A percentile compares a stretch with the other conserved stretches of the same genome.
Conservation (phyloP, 2,888 invertebrate genomes). For the Eupithecia inturbata region DNA sequence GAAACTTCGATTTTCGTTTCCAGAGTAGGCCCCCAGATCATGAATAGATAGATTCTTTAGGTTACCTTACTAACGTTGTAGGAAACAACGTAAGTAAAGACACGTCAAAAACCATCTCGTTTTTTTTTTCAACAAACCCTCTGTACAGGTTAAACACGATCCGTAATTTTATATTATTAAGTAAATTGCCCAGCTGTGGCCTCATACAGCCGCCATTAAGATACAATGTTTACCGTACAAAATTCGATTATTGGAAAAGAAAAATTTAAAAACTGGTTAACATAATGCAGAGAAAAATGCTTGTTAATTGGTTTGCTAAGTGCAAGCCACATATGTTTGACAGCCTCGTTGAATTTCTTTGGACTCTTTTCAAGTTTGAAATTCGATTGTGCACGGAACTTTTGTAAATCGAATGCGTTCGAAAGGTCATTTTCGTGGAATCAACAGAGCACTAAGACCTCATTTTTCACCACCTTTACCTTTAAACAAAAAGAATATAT, state of each 20-base stretch:
- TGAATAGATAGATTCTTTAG: no score
- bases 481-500: not conserved
- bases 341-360: conserved; percentile 4
- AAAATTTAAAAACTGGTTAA: conserved; percentile 45
- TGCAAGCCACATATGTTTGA: conserved; percentile 29
- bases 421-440: conserved; percentile 1
- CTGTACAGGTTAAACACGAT: conserved; percentile 62
- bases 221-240: conserved; percentile 75
- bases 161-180: conserved; percentile 77
- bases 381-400: not conserved
- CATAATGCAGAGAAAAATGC: conserved; percentile 4
- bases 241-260: conserved; percentile 74
- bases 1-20: no score
- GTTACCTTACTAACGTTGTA: not conserved
- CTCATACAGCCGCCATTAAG: conserved; percentile 64
- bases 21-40: no score
- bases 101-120: conserved; percentile 16
- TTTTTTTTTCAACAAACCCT: conserved; percentile 38
- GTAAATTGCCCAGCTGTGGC: conserved; percentile 70
- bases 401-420: not conserved
- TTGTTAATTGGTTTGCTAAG: conserved; percentile 8
- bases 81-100: not conserved
- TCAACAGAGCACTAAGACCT: not conserved
- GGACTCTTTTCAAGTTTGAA: not conserved
- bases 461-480: not conserved